Base-by-base conservation (phyloP, 2,797 vertebrate species). In the Gymnoscopelus braueri region DNA sequence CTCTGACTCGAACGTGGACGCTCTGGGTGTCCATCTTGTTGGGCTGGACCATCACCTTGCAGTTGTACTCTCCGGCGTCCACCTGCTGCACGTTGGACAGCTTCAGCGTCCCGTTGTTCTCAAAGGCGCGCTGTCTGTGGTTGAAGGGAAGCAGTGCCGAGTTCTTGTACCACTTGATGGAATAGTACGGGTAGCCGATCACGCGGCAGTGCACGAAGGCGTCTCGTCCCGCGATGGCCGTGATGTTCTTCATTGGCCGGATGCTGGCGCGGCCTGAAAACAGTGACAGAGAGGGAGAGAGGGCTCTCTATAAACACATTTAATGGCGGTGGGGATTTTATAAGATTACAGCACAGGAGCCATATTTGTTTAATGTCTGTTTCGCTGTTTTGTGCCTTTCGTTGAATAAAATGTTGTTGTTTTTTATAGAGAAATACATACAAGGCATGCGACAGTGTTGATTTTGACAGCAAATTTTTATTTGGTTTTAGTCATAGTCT, bases 101-200 rank as follows among this genome's bases (percentile, higher is more conserved):
- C 84, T 98, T 99, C 47, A 99, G 85, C 0, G 98, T 99, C 44
- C 98, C 98, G 0, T 99, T 99, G 93, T 97, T 99, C 85, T 98
- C 97, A 56, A 99, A 99, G 0, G 98, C 98, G 74, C 97, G 95
- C 94, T 99, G 98, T 5, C 98, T 95, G 74, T 99, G 98, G 90
- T 99, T 99, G 78, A 98, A 99, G 0, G 98, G 98, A 23, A 99
- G 93, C 83, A 99, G 91, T 0, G 96, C 96, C 0, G 96, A 97
- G 86, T 99, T 97, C 93, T 99, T 99, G 90, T 98, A 99, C 98
- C 98, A 99, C 83, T 99, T 99, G 87, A 99, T 99, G 88, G 97
- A 99, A 90, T 99, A 99, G 77, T 99, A 99, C 0, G 98, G 98
- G 71, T 99, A 99, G 70, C 98, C 98, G 10, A 99, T 99, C 67